A percentile compares a stretch with the other conserved stretches of the same genome.
These are phyloP conservation scores for Chaitophorus viminalis DNA, from an alignment of 2,888 invertebrate species.

Conservation along the genomic window DNA sequence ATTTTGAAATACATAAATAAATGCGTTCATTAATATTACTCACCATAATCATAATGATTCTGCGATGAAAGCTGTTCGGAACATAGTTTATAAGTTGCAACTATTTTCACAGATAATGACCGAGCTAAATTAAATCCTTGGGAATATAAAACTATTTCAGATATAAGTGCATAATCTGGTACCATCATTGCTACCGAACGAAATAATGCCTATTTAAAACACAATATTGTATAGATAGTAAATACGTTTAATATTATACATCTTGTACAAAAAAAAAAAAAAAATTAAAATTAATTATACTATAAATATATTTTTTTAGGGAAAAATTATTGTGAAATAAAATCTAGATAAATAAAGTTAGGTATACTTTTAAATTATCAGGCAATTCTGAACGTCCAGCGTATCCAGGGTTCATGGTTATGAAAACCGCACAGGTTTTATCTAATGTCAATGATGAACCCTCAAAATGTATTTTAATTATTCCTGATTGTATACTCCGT, in stretches of 20 bases:
- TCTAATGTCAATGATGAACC: slow-evolving; percentile 86
- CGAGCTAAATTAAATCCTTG: slow-evolving; percentile 88
- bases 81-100: slow-evolving; percentile 50
- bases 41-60: slow-evolving; percentile 56
- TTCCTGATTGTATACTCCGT: slow-evolving; percentile 71
- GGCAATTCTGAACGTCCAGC: slow-evolving; percentile 93
- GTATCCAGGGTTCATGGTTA: slow-evolving; percentile 95
- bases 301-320: not conserved
- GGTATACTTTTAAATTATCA: slow-evolving; percentile 85
- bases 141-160: slow-evolving; percentile 94
- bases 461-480: slow-evolving; percentile 83
- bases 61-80: slow-evolving; percentile 54
- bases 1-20: not conserved
- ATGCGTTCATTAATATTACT: not conserved
- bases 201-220: slow-evolving; percentile 77
- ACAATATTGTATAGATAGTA: slow-evolving; percentile 39
- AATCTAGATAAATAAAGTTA: not conserved
- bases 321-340: not conserved
- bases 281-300: not conserved
- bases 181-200: slow-evolving; percentile 98
- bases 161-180: slow-evolving; percentile 93
- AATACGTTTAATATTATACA: slow-evolving; percentile 64
- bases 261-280: not conserved
- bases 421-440: slow-evolving; percentile 88
- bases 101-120: slow-evolving; percentile 88